Evolutionary conservation across 1,140 invertebrate genomes (phyloP).

Genomic region (Drosophila grimshawi): DNA sequence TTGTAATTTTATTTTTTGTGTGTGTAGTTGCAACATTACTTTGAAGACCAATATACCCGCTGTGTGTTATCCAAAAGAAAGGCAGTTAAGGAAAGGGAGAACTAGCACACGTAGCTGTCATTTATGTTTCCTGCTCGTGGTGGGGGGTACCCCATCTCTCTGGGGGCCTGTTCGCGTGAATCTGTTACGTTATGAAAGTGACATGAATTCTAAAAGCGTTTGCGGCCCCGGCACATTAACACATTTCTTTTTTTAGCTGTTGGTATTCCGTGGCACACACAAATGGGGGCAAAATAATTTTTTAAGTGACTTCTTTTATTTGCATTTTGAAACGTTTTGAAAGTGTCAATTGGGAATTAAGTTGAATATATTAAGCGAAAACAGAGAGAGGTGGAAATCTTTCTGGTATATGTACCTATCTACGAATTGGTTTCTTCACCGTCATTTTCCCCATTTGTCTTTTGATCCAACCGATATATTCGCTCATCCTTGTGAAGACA

Average conservation of each 20-base stretch:
- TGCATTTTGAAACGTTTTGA: conserved; percentile 67
- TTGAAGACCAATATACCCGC: neutral
- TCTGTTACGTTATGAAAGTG: conserved; percentile 73
- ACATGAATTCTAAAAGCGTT: conserved; percentile 79
- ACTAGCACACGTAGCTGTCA: conserved; percentile 65
- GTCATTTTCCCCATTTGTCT: conserved; percentile 28
- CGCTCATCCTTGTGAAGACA: conserved; percentile 59
- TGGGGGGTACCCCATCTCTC: conserved; percentile 25
- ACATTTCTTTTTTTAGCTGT: conserved; percentile 59
- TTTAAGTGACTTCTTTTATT: conserved; percentile 79
- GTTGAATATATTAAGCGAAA: conserved; percentile 56
- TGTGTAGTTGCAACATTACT: too few relatives aligned
- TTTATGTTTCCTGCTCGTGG: conserved; percentile 44
- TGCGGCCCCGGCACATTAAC: conserved; percentile 66
- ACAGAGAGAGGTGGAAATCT: neutral
- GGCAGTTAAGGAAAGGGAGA: conserved; percentile 12
- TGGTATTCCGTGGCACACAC: conserved; percentile 35
- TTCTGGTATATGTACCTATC: neutral
- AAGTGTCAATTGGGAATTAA: conserved; percentile 56
- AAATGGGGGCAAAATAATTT: conserved; percentile 65
- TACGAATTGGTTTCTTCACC: neutral
- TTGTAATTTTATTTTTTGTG: too few relatives aligned
- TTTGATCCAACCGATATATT: conserved; percentile 46
- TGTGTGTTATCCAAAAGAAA: neutral
- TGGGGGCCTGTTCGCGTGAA: conserved; percentile 56